Evolutionary conservation across 2,888 invertebrate genomes (phyloP).

Genomic region (Idaea biselata): DNA sequence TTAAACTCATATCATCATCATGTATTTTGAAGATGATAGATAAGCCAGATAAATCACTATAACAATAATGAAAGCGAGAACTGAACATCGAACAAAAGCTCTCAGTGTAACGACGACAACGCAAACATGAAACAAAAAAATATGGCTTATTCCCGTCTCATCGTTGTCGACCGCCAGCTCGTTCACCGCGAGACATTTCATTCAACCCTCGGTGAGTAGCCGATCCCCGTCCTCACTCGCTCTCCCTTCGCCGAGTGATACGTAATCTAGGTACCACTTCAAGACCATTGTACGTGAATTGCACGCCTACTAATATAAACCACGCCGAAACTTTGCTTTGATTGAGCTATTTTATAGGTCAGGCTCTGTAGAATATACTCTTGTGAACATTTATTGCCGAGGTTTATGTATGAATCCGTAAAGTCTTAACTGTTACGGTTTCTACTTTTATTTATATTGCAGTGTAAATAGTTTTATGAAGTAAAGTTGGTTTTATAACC

Average conservation of each 20-base stretch:
- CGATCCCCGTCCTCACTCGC: constrained; percentile 10
- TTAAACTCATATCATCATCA: not conserved
- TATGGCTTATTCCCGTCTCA: constrained; percentile 44
- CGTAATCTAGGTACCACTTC: constrained; percentile 15
- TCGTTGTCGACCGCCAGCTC: constrained; percentile 29
- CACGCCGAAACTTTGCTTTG: constrained; percentile 28
- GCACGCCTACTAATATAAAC: constrained; percentile 28
- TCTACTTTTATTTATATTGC: not conserved
- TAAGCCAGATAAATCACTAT: not conserved
- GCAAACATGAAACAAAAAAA: constrained; percentile 60
- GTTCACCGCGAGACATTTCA: constrained; percentile 38
- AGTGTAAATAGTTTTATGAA: not conserved
- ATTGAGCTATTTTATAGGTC: constrained; percentile 29
- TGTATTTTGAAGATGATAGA: not conserved
- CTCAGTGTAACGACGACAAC: constrained; percentile 52
- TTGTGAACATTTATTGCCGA: constrained; percentile 2
- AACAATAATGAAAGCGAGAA: constrained; percentile 55
- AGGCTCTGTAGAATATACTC: constrained; percentile 7
- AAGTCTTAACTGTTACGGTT: not conserved
- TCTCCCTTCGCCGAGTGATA: constrained; percentile 14
- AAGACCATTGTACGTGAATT: constrained; percentile 31
- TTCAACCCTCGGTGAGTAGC: constrained; percentile 28
- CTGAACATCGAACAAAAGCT: constrained; percentile 58
- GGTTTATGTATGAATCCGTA: constrained; percentile 1
- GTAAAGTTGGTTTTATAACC: not conserved